Evolutionary conservation across 2,797 vertebrate species (phyloP), one percentile per base, ranked within the genome.

Genomic region (Heliangelus exortis): DNA sequence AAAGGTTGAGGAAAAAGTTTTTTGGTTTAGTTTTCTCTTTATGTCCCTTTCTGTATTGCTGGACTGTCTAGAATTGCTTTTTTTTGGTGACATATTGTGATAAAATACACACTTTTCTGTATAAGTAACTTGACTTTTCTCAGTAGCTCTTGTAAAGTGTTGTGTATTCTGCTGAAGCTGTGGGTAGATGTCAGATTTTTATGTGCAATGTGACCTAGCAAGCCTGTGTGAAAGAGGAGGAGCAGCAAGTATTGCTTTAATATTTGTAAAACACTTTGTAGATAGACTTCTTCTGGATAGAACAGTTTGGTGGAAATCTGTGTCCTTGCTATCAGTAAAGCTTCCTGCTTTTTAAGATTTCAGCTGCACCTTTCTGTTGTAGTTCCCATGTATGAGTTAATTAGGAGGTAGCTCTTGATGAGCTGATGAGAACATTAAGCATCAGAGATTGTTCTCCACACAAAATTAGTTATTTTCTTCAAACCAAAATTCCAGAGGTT

Each of bases 181-280:
- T n/a, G 62, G 45, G 50, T 6, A 68, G 55, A 36, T 9, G 50
- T 58, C 71, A 45, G 17, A 18, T 54, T 81, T 65, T 53, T 59
- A 8, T 48, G 2, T 7, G 10, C 36, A 41, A 2, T 0, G 0
- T 73, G 86, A 50, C 39, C 5, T 0, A 10, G 26, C 28, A 12
- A 22, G 26, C 34, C 22, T 25, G 36, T 17, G 77, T 31, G 77
- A 73, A 76, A 51, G 41, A 77, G 69, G 11, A 51, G 33, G 3
- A 77, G 66, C 65, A 36, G 58, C 4, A 8, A 22, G 15, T 58
- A 21, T 59, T n/a, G 53, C 71, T 90, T 82, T 62, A 73, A 15
- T 66, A 62, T 59, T 58, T 51, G 59, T 59, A n/a, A 76, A 89
- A 62, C 12, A 41, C 33, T 68, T 54, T 53, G 15, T 16, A 62